These are phyloP conservation scores for Galeruca laticollis DNA, from an alignment of 2,888 invertebrate species.

Conservation along the genomic window DNA sequence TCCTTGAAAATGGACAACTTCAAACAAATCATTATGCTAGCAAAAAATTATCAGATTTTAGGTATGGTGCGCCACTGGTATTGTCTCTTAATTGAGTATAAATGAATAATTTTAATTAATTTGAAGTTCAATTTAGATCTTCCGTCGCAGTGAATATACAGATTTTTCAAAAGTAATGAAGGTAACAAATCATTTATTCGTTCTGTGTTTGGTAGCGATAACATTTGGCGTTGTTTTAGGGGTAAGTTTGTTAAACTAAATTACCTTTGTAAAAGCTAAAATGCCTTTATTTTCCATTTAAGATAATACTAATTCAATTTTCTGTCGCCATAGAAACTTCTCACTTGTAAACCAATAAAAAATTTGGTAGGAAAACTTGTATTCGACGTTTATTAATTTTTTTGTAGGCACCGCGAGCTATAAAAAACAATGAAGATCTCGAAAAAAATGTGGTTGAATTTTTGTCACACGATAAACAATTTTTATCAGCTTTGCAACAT, in stretches of 20 bases:
- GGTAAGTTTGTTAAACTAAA: constrained; percentile 38
- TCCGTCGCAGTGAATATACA: constrained; percentile 30
- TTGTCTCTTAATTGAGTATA: constrained; percentile 36
- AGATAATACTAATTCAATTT: too few relatives aligned
- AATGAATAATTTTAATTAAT: constrained; percentile 34
- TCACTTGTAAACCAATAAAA: too few relatives aligned
- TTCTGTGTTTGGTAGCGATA: constrained; percentile 37
- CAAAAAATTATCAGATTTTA: not conserved
- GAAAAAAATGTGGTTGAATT: constrained; percentile 60
- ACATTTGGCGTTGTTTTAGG: constrained; percentile 37
- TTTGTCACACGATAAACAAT: constrained; percentile 60
- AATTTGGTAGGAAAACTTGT: too few relatives aligned
- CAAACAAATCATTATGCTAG: too few relatives aligned
- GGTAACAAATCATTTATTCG: constrained; percentile 34
- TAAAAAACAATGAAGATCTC: constrained; percentile 53
- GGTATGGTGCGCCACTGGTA: constrained; percentile 31
- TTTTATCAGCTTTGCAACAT: constrained; percentile 48
- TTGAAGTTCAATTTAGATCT: constrained; percentile 24
- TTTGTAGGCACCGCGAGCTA: constrained; percentile 52
- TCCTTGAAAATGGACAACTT: too few relatives aligned
- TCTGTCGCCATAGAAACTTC: too few relatives aligned
- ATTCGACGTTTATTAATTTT: not conserved
- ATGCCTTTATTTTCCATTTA: too few relatives aligned
- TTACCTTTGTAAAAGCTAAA: not conserved
- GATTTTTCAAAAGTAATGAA: constrained; percentile 5